Conservation (phyloP, 2,113 vertebrate species). For the Mungos mungo region DNA sequence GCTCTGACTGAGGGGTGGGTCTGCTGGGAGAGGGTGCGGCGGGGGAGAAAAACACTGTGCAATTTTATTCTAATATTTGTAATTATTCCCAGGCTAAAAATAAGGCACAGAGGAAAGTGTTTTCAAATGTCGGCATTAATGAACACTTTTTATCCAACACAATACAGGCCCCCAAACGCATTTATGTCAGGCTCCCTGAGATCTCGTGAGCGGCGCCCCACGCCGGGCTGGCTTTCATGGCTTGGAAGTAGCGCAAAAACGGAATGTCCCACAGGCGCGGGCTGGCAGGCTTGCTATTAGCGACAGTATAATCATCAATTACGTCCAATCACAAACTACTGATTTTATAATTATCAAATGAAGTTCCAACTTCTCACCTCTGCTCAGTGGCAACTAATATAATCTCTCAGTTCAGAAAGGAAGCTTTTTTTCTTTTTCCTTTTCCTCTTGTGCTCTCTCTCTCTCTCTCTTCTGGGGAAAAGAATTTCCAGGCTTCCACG, state of each 20-base stretch:
- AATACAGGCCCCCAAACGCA: neutral
- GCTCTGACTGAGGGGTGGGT: neutral
- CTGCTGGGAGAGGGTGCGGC: neutral
- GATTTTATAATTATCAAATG: slow-evolving; percentile 88
- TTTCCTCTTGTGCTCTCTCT: neutral
- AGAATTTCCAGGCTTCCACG: slow-evolving; percentile 68
- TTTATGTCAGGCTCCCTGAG: neutral
- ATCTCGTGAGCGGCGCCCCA: neutral
- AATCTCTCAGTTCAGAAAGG: slow-evolving; percentile 67
- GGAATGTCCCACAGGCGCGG: neutral
- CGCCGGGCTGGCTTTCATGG: neutral
- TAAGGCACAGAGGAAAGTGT: slow-evolving; percentile 42
- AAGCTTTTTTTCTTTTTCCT: neutral
- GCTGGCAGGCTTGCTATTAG: slow-evolving; percentile 84
- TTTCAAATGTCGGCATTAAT: slow-evolving; percentile 57
- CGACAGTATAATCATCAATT: slow-evolving; percentile 87
- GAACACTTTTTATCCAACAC: slow-evolving; percentile 42
- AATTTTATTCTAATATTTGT: slow-evolving; percentile 58
- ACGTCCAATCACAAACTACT: slow-evolving; percentile 86
- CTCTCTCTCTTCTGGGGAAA: slow-evolving; percentile 49
- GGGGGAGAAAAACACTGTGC: neutral
- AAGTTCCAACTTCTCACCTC: slow-evolving; percentile 84
- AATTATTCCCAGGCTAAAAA: slow-evolving; percentile 68
- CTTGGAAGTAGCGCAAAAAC: neutral
- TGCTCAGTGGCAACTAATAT: slow-evolving; percentile 79